Percentiles rank a stretch among this genome's conserved stretches.
phyloP scores from a whole-genome alignment of 1,140 invertebrate genomes.

The Euura saliciscinereae region DNA sequence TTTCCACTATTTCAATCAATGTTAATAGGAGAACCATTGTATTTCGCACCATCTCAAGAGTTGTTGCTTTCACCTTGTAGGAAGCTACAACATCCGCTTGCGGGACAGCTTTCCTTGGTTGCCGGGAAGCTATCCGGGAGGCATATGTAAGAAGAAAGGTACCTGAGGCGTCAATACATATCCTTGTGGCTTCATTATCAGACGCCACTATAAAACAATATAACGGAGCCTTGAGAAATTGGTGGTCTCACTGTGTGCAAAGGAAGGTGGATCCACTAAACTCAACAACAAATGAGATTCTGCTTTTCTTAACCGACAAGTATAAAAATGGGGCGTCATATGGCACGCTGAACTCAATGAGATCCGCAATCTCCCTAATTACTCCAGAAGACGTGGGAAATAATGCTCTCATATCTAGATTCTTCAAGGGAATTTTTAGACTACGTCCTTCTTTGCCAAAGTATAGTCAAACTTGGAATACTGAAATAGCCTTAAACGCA shows the following conservation, averaged over 20 bases:
- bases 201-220: constrained; percentile 42
- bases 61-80: constrained; percentile 21
- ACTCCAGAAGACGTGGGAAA: constrained; percentile 13
- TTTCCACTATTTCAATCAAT: constrained; percentile 5
- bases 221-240: constrained; percentile 23
- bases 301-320: constrained; percentile 22
- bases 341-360: constrained; percentile 30
- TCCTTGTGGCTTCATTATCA: constrained; percentile 32
- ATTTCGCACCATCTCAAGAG: no score
- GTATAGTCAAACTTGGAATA: constrained; percentile 37
- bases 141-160: constrained; percentile 18
- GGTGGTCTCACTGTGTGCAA: constrained; percentile 25
- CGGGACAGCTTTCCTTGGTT: constrained; percentile 23
- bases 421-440: constrained; percentile 36
- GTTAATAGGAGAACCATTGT: no score
- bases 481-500: constrained; percentile 14
- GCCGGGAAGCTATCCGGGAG: constrained; percentile 27
- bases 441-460: constrained; percentile 28
- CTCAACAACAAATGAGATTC: constrained; percentile 13
- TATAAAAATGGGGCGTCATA: constrained; percentile 31
- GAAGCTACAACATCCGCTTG: constrained; percentile 19
- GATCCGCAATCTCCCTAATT: constrained; percentile 31
- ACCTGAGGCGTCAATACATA: constrained; percentile 19
- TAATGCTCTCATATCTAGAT: constrained; percentile 28
- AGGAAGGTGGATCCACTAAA: constrained; percentile 15